Conservation (phyloP, 2,888 invertebrate genomes). For the Subacronicta megacephala region DNA sequence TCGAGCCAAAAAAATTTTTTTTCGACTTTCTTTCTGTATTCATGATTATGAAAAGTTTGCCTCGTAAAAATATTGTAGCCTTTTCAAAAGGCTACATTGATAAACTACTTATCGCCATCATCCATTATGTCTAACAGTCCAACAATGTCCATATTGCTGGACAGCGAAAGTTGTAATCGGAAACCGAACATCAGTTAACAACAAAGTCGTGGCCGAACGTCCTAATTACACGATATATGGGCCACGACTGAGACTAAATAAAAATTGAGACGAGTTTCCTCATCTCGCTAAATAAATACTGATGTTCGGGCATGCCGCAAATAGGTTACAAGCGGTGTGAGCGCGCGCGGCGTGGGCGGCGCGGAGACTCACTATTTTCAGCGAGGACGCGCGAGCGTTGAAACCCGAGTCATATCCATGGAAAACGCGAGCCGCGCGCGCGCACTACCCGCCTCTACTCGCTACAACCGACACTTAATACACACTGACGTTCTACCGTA, state of each 20-base stretch:
- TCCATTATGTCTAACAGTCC: conserved; percentile 11
- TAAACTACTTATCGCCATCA: conserved; percentile 15
- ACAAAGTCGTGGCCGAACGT: conserved; percentile 58
- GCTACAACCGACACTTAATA: conserved; percentile 52
- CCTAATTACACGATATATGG: conserved; percentile 82
- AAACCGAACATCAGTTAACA: conserved; percentile 61
- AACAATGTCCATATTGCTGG: conserved; percentile 21
- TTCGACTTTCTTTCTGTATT: conserved; percentile 2
- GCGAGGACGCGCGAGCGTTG: conserved; percentile 84
- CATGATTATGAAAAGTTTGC: conserved; percentile 3
- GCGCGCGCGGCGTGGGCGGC: conserved; percentile 64
- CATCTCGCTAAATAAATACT: conserved; percentile 88
- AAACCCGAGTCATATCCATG: conserved; percentile 84
- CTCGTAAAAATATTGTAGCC: neutral
- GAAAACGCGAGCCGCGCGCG: conserved; percentile 60
- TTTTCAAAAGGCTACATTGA: conserved; percentile 8
- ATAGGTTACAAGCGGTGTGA: conserved; percentile 79
- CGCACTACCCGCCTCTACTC: conserved; percentile 51
- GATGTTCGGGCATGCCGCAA: conserved; percentile 84
- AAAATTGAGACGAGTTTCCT: conserved; percentile 84
- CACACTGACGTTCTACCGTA: conserved; percentile 45
- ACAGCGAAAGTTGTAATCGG: conserved; percentile 55
- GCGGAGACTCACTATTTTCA: conserved; percentile 83
- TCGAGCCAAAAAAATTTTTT: no score
- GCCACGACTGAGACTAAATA: conserved; percentile 82